Evolutionary conservation across 2,888 invertebrate species (phyloP).

Genomic region (Colostygia pectinataria): DNA sequence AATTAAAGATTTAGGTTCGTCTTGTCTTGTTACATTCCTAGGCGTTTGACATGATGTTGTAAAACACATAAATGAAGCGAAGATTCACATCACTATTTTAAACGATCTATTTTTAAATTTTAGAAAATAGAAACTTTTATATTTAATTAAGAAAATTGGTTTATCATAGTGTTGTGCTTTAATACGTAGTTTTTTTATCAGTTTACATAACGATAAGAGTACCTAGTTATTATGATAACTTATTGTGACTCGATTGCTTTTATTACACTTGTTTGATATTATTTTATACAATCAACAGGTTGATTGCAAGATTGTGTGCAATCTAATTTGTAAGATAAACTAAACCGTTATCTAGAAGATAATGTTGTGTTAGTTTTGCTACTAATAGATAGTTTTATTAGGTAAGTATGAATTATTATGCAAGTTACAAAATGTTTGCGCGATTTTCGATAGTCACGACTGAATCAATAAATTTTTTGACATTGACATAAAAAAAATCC

Average conservation of each 20-base stretch:
- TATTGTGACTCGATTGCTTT: constrained; percentile 3
- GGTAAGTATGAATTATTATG: background rate
- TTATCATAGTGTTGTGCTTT: no score
- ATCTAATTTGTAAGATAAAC: constrained; percentile 17
- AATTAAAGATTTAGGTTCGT: constrained; percentile 5
- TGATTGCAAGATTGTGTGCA: constrained; percentile 18
- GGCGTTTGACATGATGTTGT: constrained; percentile 12
- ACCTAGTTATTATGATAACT: background rate
- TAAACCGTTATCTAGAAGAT: constrained; percentile 12
- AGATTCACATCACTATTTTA: constrained; percentile 12
- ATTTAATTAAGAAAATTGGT: no score
- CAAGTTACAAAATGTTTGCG: no score
- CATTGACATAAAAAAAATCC: no score
- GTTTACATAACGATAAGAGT: constrained; percentile 5
- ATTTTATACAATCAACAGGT: no score
- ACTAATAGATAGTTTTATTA: background rate
- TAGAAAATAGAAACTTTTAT: background rate
- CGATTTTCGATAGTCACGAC: background rate
- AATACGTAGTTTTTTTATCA: no score
- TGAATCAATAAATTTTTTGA: no score
- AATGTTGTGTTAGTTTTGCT: background rate
- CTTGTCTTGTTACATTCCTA: constrained; percentile 11
- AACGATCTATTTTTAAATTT: background rate
- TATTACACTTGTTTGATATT: constrained; percentile 7
- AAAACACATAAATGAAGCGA: constrained; percentile 1